phyloP scores from a whole-genome alignment of 2,113 vertebrate species.

The Sinocyclocheilus maitianheensis region DNA sequence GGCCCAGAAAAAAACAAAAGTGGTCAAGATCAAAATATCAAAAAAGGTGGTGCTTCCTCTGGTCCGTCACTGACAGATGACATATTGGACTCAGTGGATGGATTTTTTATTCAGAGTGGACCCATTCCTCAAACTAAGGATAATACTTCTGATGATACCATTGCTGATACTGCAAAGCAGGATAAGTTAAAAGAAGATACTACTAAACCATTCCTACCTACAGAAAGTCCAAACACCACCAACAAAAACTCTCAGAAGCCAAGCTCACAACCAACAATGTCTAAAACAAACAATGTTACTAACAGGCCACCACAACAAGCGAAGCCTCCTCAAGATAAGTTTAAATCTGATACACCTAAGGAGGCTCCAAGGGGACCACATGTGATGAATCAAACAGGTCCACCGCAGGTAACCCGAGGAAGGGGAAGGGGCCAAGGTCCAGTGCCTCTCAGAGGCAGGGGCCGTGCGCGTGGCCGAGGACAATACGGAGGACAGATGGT shows the following conservation, averaged over 20 bases:
- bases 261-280: constrained; percentile 37
- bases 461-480: constrained; percentile 66
- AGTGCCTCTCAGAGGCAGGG: constrained; percentile 53
- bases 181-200: constrained; percentile 50
- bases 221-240: neutral
- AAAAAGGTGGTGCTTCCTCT: constrained; percentile 1
- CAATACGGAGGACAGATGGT: constrained; percentile 57
- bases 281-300: constrained; percentile 32
- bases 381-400: constrained; percentile 60
- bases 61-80: constrained; percentile 67
- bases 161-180: constrained; percentile 27
- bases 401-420: constrained; percentile 44
- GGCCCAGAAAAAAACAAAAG: constrained; percentile 44
- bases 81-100: constrained; percentile 62
- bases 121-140: constrained; percentile 76
- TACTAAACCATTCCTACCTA: constrained; percentile 44
- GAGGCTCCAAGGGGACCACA: constrained; percentile 56
- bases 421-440: constrained; percentile 69
- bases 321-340: constrained; percentile 69
- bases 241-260: constrained; percentile 51
- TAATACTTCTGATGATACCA: constrained; percentile 25
- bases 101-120: constrained; percentile 76
- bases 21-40: constrained; percentile 39
- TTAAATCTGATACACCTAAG: constrained; percentile 73
- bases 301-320: constrained; percentile 72